Evolutionary conservation across 2,888 invertebrate genomes (phyloP).

Genomic region (Cyclophora punctaria): DNA sequence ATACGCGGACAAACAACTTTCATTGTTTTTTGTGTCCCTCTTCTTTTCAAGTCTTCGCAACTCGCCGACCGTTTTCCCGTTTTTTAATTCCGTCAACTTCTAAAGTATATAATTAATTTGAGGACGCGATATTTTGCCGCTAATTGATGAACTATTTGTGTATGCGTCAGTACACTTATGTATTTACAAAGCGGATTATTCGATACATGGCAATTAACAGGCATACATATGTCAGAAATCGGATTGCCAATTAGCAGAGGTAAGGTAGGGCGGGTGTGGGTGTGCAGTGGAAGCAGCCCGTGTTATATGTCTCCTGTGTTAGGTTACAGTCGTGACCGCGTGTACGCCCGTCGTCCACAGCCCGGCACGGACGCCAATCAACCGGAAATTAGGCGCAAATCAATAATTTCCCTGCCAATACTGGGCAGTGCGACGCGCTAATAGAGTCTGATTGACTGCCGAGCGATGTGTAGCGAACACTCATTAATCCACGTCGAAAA

Average conservation of each 20-base stretch:
- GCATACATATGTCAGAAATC: slow-evolving; percentile 1
- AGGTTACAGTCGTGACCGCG: slow-evolving; percentile 43
- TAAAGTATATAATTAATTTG: too few species aligned
- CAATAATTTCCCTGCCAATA: slow-evolving; percentile 63
- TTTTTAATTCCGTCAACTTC: too few species aligned
- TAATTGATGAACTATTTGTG: too few species aligned
- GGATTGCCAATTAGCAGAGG: slow-evolving; percentile 6
- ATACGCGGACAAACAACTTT: slow-evolving; percentile 14
- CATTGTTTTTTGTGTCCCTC: slow-evolving; percentile 3
- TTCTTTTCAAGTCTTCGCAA: neutral
- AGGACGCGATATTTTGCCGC: too few species aligned
- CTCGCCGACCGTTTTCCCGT: too few species aligned
- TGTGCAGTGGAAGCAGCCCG: neutral
- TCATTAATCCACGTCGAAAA: slow-evolving; percentile 21
- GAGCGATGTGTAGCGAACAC: slow-evolving; percentile 15
- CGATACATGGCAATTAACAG: too few species aligned
- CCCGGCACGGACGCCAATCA: slow-evolving; percentile 36
- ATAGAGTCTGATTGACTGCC: slow-evolving; percentile 58
- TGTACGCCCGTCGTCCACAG: slow-evolving; percentile 48
- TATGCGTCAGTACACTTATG: too few species aligned
- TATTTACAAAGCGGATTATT: too few species aligned
- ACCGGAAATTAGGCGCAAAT: slow-evolving; percentile 68
- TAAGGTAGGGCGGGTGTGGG: neutral
- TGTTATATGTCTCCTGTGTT: slow-evolving; percentile 20
- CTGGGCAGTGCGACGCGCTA: slow-evolving; percentile 39